Conservation (phyloP, 2,797 vertebrate species). For the Pipistrellus pipistrellus region DNA sequence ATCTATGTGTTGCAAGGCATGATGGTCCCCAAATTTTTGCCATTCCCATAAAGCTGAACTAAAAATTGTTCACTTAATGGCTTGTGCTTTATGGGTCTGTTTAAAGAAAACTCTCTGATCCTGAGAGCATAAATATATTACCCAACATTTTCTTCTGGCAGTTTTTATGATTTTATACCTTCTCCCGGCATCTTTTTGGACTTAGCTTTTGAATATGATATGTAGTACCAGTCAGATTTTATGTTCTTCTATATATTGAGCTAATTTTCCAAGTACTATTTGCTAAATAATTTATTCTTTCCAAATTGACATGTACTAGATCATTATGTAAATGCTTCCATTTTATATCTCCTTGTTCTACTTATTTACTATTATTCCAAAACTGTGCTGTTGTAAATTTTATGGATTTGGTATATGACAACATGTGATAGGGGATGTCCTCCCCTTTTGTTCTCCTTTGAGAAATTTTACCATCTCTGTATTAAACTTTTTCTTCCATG, state of each 20-base stretch:
- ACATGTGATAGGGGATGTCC: background rate
- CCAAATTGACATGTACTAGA: background rate
- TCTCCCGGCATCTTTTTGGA: background rate
- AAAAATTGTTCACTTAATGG: background rate
- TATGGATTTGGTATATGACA: background rate
- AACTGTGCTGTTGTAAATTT: background rate
- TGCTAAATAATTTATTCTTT: slow-evolving; percentile 1
- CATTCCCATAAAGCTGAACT: background rate
- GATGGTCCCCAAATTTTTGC: background rate
- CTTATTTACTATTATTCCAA: background rate
- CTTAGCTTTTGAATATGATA: background rate
- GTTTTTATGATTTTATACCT: background rate
- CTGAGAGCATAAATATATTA: background rate
- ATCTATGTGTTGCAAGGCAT: background rate
- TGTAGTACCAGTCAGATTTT: slow-evolving; percentile 25
- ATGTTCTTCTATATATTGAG: background rate
- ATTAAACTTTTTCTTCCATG: background rate
- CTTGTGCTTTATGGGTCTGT: background rate
- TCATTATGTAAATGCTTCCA: background rate
- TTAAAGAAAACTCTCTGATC: background rate
- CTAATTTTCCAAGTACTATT: background rate
- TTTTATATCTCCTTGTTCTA: background rate
- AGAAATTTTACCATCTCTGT: background rate
- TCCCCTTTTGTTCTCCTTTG: background rate
- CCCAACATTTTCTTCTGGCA: background rate